Conservation (phyloP, 2,113 vertebrate species). For the Thymallus thymallus region DNA sequence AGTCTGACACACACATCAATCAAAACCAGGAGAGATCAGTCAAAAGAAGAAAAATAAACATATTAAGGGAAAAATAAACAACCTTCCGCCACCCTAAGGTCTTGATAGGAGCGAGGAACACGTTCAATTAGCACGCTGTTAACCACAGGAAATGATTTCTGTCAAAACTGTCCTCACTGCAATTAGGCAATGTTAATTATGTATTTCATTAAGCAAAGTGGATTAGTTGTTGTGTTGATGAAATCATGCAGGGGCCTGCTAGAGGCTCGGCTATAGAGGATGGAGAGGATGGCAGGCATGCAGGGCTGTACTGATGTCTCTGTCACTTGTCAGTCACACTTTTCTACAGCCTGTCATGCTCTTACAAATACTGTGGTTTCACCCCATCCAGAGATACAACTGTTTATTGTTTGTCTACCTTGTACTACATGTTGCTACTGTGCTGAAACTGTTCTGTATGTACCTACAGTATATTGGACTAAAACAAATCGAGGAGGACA, state of each 20-base stretch:
- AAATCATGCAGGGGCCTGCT: conserved; percentile 79
- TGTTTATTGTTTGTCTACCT: not conserved
- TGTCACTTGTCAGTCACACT: not conserved
- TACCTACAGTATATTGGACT: too few relatives aligned
- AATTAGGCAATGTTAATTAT: conserved; percentile 99
- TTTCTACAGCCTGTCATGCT: too few relatives aligned
- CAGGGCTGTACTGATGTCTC: not conserved
- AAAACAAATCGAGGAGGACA: not conserved
- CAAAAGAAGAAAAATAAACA: not conserved
- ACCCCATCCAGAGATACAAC: not conserved
- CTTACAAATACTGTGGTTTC: not conserved
- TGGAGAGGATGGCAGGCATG: conserved; percentile 29
- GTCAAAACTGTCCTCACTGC: conserved; percentile 95
- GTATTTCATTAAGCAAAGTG: conserved; percentile 98
- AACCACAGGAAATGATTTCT: conserved; percentile 96
- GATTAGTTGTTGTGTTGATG: conserved; percentile 92
- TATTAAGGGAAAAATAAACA: not conserved
- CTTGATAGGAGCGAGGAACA: conserved; percentile 87
- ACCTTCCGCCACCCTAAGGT: conserved; percentile 66
- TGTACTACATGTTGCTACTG: not conserved
- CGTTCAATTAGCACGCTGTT: conserved; percentile 93
- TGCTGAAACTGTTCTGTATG: not conserved
- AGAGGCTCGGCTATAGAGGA: conserved; percentile 58
- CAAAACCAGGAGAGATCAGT: conserved; percentile 53
- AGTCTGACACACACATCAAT: conserved; percentile 95